Evolutionary conservation across 2,888 invertebrate species (phyloP).

Genomic region (Plutella xylostella): DNA sequence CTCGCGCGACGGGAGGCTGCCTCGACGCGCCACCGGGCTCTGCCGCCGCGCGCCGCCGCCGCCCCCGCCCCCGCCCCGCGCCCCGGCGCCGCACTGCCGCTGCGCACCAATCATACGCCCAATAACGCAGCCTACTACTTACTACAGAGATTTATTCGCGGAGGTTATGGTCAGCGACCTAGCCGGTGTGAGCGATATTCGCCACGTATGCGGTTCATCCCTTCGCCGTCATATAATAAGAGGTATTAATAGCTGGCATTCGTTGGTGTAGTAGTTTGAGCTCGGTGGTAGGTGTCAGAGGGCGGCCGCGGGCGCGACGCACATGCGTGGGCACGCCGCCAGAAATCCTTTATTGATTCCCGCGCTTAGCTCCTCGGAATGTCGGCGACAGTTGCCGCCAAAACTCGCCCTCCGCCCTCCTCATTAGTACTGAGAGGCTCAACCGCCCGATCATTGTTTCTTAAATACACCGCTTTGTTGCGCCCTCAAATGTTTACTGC

Average conservation of each 20-base stretch:
- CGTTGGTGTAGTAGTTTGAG: not conserved
- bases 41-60: slow-evolving; percentile 23
- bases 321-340: slow-evolving; percentile 68
- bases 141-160: slow-evolving; percentile 62
- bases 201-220: no score
- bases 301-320: slow-evolving; percentile 38
- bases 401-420: slow-evolving; percentile 30
- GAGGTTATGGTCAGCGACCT: slow-evolving; percentile 44
- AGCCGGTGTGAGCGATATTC: slow-evolving; percentile 7
- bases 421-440: slow-evolving; percentile 28
- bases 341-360: slow-evolving; percentile 71
- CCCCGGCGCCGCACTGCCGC: slow-evolving; percentile 59
- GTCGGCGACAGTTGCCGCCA: slow-evolving; percentile 59
- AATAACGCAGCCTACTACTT: slow-evolving; percentile 60
- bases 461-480: no score
- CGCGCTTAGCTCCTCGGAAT: slow-evolving; percentile 64
- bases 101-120: slow-evolving; percentile 67
- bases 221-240: no score
- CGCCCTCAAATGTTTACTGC: no score
- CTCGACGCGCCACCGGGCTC: slow-evolving; percentile 21
- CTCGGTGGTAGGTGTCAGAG: not conserved
- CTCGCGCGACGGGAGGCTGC: slow-evolving; percentile 19
- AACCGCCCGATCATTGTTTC: not conserved
- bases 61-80: slow-evolving; percentile 27
- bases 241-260: not conserved